These are phyloP conservation scores for Polyploca ridens DNA, from an alignment of 2,888 invertebrate species.

Conservation along the genomic window DNA sequence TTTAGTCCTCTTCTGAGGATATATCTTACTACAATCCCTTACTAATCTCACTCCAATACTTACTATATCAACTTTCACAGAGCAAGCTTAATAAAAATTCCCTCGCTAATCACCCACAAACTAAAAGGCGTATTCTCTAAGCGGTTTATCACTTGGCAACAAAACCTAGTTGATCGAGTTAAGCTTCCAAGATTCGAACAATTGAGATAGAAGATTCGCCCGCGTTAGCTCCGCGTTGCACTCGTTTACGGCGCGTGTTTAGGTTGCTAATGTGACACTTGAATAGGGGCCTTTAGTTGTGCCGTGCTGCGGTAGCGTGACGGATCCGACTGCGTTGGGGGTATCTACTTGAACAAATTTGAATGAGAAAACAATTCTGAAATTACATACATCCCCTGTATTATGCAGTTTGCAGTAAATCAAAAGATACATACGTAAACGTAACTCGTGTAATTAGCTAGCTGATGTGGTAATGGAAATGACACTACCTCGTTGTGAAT, in stretches of 20 bases:
- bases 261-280: slow-evolving; percentile 50
- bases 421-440: too few species aligned
- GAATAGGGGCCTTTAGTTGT: slow-evolving; percentile 34
- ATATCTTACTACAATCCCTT: too few species aligned
- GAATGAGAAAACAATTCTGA: not conserved
- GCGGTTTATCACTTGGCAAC: slow-evolving; percentile 75
- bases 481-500: too few species aligned
- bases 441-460: too few species aligned
- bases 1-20: too few species aligned
- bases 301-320: slow-evolving; percentile 14
- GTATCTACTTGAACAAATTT: too few species aligned
- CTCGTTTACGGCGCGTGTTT: slow-evolving; percentile 72
- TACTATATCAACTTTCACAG: slow-evolving; percentile 7
- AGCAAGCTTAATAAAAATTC: slow-evolving; percentile 27
- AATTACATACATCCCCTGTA: too few species aligned
- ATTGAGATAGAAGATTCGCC: slow-evolving; percentile 65
- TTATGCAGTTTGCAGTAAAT: too few species aligned
- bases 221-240: slow-evolving; percentile 43
- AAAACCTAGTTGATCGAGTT: slow-evolving; percentile 64
- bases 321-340: slow-evolving; percentile 25
- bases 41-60: slow-evolving; percentile 20
- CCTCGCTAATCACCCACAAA: slow-evolving; percentile 41
- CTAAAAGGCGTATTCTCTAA: slow-evolving; percentile 46
- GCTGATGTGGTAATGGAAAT: too few species aligned
- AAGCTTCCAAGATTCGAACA: slow-evolving; percentile 81